Evolutionary conservation across 2,113 vertebrate species (phyloP), one percentile per base, ranked within the genome.

Genomic region (Myiozetetes cayanensis): DNA sequence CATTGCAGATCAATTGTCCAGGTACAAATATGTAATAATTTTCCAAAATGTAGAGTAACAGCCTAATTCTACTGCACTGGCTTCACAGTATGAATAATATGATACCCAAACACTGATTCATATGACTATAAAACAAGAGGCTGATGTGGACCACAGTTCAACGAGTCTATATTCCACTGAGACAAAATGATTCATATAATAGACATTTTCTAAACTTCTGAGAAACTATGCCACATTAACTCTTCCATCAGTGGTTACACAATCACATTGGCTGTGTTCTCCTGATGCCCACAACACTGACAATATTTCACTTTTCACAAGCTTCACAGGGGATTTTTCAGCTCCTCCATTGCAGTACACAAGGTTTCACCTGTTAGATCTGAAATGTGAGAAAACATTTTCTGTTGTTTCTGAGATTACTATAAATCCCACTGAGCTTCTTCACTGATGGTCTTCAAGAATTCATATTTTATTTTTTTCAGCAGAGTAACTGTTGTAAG

Each of bases 161-260:
- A 77, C 17, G 65, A 81, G 14, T 39, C 93, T 88, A 87, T 88
- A 94, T 85, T 94, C 91, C 82, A 87, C 10, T 44, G 82, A 96
- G 87, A 88, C 50, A 83, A 65, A 67, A 41, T 68, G 58, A 94
- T 85, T 96, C 87, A 96, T 78, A 37, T 41, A 89, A 92, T 12
- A 95, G 90, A 82, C 50, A 87, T 95, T 92, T 95, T 95, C 88
- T 79, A 90, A 95, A 94, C 6, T 43, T 71, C 74, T 79, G 50
- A 97, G 79, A 96, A 97, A 95, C 31, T 52, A 82, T 82, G 88
- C 33, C 66, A 85, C 56, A 66, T 76, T 14, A 87, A 83, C 47
- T 86, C 31, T 66, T 80, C 73, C 85, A 50, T 39, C 81, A 90
- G 25, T 50, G 12, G 14, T 80, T 63, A 86, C n/a, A 55, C 35